phyloP scores from a whole-genome alignment of 1,140 invertebrate species.

The Eueides isabella region DNA sequence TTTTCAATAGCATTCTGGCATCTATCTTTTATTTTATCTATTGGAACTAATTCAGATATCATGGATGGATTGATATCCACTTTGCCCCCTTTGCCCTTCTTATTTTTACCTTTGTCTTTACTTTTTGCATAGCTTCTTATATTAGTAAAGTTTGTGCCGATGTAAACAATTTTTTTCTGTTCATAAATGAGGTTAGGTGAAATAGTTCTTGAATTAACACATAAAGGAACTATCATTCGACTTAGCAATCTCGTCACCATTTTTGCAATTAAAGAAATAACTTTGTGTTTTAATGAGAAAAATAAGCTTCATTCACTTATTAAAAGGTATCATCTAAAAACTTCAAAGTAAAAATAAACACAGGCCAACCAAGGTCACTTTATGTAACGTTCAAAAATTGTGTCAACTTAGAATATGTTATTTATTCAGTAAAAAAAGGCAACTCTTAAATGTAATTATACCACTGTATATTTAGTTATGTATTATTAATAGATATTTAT shows the following conservation, averaged over 20 bases:
- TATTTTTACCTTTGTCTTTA: conserved; percentile 85
- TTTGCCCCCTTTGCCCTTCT: conserved; percentile 85
- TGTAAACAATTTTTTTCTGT: conserved; percentile 43
- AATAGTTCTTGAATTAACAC: conserved; percentile 50
- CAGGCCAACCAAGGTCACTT: not conserved
- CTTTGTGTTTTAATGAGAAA: not conserved
- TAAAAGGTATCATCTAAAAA: not conserved
- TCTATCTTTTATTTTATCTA: conserved; percentile 86
- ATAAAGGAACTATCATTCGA: conserved; percentile 48
- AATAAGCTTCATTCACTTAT: not conserved
- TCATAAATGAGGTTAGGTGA: conserved; percentile 43
- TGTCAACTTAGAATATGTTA: too few relatives aligned
- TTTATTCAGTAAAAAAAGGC: too few relatives aligned
- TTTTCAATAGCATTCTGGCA: conserved; percentile 86
- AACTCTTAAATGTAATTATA: too few relatives aligned
- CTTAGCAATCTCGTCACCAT: conserved; percentile 63
- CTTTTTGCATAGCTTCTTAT: conserved; percentile 76
- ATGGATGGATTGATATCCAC: conserved; percentile 87
- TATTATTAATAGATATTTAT: too few relatives aligned
- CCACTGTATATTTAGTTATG: too few relatives aligned
- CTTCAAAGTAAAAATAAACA: conserved; percentile 6
- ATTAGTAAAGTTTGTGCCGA: conserved; percentile 45
- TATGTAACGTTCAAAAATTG: not conserved
- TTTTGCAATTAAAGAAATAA: conserved; percentile 21
- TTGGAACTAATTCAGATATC: conserved; percentile 87